Evolutionary conservation across 2,113 vertebrate species (phyloP).

Genomic region (Thinocorus orbignyianus): DNA sequence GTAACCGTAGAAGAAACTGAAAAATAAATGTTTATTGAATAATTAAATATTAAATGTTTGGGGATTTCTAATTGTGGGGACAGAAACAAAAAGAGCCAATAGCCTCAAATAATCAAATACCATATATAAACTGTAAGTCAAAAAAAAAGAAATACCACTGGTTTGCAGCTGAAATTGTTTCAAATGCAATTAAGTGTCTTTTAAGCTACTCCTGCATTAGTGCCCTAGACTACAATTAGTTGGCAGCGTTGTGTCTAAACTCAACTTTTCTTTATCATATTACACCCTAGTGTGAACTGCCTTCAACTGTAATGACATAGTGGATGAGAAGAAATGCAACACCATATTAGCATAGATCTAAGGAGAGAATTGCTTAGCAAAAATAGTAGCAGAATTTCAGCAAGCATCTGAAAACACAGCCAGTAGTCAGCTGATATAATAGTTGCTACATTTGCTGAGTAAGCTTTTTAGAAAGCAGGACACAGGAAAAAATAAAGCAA

Average conservation of each 20-base stretch:
- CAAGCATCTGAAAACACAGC: neutral
- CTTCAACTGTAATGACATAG: neutral
- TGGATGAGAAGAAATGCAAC: neutral
- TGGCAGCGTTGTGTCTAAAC: neutral
- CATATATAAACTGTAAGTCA: neutral
- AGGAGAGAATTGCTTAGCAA: neutral
- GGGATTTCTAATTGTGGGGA: too few relatives aligned
- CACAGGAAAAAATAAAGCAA: rapidly evolving
- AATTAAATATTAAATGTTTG: neutral
- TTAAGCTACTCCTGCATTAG: neutral
- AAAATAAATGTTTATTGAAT: neutral
- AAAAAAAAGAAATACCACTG: neutral
- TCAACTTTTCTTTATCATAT: neutral
- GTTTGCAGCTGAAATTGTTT: neutral
- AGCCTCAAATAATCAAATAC: neutral
- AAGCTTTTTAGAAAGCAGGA: neutral
- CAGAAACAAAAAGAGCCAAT: neutral
- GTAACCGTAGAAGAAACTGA: neutral
- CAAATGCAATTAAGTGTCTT: neutral
- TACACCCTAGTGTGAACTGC: neutral
- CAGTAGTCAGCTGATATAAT: neutral
- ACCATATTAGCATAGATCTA: neutral
- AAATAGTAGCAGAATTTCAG: neutral
- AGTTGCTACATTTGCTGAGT: neutral
- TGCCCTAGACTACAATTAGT: neutral